Evolutionary conservation across 2,113 vertebrate species (phyloP), one percentile per base, ranked within the genome.

Genomic region (Ibidorhyncha struthersii): DNA sequence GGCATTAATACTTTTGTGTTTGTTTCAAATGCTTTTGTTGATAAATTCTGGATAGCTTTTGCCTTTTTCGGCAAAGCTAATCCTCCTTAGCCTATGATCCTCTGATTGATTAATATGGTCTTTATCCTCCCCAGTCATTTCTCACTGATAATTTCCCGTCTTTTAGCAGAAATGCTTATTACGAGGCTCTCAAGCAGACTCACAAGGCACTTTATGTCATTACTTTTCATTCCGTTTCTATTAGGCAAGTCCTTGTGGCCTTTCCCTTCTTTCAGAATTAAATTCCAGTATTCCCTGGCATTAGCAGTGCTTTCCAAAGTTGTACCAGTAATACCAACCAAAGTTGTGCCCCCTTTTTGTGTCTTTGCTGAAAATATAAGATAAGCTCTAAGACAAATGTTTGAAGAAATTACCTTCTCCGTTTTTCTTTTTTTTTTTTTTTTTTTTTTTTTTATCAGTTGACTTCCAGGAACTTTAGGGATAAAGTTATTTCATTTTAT

Each of bases 41-140:
- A 84, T 89, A 73, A 62, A 65, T 91, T 89, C 69, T 19, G 43
- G 86, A 70, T 65, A 90, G 63, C 58, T 92, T 92, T 90, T 95
- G 49, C 53, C 53, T 83, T 90, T 88, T 82, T 53, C 49, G 49
- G 6, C 76, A 86, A 49, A 86, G 55, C 43, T 91, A 87, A 50
- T 91, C 55, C 90, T 78, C 30, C 47, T 89, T 84, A 65, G 72
- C 79, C 62, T 59, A 0, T 84, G 38, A 55, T 79, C 9, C 10
- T 86, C 89, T 76, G 86, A 53, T 65, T 90, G 84, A 95, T 94
- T 90, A 63, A 76, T 86, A 53, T 9, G 47, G 12, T 85, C 52
- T 93, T 87, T 80, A 52, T 85, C 84, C 52, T 91, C 52, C 65
- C 14, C 34, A 32, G 66, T 79, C 61, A 82, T 94, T 95, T 82